Conservation (phyloP, 2,797 vertebrate species). For the Antrozous pallidus region DNA sequence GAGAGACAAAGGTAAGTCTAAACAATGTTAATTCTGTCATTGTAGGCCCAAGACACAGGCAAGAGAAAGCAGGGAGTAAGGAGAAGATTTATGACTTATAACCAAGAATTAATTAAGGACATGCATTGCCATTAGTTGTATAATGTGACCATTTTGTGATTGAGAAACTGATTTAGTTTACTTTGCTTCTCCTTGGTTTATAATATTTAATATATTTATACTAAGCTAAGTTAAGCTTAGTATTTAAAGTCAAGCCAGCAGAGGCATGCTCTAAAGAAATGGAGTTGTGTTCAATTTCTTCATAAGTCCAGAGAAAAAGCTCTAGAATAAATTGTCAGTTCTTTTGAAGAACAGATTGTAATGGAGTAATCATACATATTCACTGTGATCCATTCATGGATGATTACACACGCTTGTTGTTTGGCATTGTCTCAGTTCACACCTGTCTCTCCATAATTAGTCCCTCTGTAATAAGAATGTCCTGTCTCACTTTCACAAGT, state of each 20-base stretch:
- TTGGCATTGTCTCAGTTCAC: neutral
- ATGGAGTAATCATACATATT: neutral
- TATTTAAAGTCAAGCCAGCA: neutral
- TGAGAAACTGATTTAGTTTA: neutral
- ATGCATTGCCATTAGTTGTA: neutral
- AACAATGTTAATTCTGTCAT: neutral
- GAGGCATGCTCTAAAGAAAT: neutral
- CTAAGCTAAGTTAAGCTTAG: neutral
- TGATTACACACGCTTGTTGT: neutral
- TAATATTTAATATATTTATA: constrained; percentile 21
- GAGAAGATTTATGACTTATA: neutral
- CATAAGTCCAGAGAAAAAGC: neutral
- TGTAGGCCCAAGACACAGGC: neutral
- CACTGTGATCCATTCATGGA: neutral
- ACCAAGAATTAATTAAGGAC: neutral
- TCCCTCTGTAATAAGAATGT: neutral
- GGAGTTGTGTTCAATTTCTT: neutral
- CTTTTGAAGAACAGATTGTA: neutral
- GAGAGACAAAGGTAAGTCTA: neutral
- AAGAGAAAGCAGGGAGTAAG: neutral
- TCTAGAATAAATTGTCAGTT: neutral
- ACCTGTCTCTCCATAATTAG: neutral
- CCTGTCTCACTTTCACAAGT: neutral
- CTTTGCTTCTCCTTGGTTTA: constrained; percentile 10
- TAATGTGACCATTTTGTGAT: neutral